Percentiles rank a stretch among this genome's conserved stretches.
These are phyloP conservation scores for Sylvilagus floridanus DNA, from an alignment of 2,797 vertebrate species.

Conservation along the genomic window DNA sequence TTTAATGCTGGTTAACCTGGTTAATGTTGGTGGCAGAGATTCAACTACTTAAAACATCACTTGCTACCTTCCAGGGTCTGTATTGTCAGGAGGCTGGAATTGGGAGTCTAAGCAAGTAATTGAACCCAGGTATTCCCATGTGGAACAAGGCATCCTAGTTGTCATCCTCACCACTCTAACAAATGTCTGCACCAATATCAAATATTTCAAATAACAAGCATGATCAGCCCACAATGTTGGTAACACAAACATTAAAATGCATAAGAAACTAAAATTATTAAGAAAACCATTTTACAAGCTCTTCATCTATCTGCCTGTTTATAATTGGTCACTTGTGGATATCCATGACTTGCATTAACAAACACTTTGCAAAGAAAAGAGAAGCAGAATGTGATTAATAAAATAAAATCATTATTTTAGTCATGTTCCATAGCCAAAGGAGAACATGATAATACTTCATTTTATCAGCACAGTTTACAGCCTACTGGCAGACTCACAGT, in stretches of 20 bases:
- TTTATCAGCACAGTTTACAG: neutral
- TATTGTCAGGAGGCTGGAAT: too few relatives aligned
- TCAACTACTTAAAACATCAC: too few relatives aligned
- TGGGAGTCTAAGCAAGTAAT: too few relatives aligned
- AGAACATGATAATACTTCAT: neutral
- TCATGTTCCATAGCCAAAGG: neutral
- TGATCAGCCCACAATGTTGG: neutral
- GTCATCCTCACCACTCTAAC: neutral
- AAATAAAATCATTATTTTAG: neutral
- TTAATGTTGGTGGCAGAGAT: too few relatives aligned
- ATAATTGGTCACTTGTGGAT: neutral
- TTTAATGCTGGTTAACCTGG: too few relatives aligned
- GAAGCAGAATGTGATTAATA: neutral
- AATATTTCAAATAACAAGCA: constrained; percentile 2
- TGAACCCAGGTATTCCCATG: too few relatives aligned
- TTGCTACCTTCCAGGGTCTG: too few relatives aligned
- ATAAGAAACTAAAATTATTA: neutral
- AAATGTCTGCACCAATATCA: neutral
- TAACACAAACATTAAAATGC: neutral
- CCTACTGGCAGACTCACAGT: neutral
- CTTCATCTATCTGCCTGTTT: neutral
- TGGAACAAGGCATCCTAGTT: too few relatives aligned
- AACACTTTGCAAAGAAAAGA: neutral
- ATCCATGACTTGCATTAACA: neutral
- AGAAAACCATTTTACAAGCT: neutral